Percentiles rank a stretch among this genome's conserved stretches.
These are phyloP conservation scores for Ploceus nigricollis DNA, from an alignment of 2,113 vertebrate genomes.

Conservation along the genomic window DNA sequence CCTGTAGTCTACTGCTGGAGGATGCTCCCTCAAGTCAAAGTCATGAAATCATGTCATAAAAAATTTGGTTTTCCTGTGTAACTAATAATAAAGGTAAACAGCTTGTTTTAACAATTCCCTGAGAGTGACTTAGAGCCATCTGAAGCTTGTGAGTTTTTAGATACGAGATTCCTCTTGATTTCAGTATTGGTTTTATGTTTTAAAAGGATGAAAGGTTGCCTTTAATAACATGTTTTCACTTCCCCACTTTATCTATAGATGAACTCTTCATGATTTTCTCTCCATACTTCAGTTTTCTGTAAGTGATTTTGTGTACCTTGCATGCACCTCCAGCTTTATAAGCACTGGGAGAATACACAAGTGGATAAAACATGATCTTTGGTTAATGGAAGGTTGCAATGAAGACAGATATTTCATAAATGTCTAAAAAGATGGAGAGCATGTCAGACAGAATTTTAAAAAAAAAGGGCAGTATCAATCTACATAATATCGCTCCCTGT, in stretches of 20 bases:
- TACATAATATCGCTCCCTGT: not conserved
- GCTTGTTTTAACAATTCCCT: not conserved
- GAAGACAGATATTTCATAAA: not conserved
- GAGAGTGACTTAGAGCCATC: not conserved
- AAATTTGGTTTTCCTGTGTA: not conserved
- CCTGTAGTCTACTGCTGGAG: not conserved
- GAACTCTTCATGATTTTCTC: not conserved
- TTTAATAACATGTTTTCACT: not conserved
- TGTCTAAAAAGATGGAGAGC: not conserved
- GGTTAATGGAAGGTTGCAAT: not conserved
- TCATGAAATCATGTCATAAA: not conserved
- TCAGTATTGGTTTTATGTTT: not conserved
- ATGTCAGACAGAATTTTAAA: not conserved
- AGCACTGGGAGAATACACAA: not conserved
- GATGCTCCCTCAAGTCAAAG: not conserved
- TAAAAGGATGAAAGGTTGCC: not conserved
- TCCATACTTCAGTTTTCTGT: not conserved
- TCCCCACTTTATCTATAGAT: not conserved
- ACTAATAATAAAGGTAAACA: not conserved
- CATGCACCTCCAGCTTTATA: not conserved
- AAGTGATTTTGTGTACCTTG: not conserved
- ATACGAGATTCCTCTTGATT: not conserved
- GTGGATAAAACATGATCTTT: not conserved
- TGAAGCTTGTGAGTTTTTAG: not conserved
- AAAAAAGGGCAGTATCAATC: not conserved